These are phyloP conservation scores for Paratilapia polleni DNA, from an alignment of 2,113 vertebrate species.

Conservation along the genomic window DNA sequence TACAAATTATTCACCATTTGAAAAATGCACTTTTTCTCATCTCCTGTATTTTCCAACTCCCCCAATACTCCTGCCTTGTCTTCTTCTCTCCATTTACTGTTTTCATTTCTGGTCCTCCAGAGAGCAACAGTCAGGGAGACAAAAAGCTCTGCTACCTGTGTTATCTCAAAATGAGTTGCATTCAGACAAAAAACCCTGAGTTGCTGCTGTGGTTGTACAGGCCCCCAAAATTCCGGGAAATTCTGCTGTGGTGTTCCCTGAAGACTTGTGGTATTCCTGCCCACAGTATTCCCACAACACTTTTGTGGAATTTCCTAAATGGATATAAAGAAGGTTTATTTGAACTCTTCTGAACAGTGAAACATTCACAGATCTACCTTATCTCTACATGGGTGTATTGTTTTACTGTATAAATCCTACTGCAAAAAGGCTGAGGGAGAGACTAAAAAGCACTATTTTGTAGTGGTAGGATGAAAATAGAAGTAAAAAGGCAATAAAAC, in stretches of 20 bases:
- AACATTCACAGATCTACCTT: constrained; percentile 57
- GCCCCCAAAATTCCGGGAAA: constrained; percentile 71
- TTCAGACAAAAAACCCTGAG: constrained; percentile 24
- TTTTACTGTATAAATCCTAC: constrained; percentile 55
- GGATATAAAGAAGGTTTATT: constrained; percentile 76
- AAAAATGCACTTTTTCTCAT: constrained; percentile 67
- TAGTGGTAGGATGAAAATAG: constrained; percentile 33
- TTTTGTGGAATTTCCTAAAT: constrained; percentile 75
- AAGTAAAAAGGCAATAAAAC: constrained; percentile 46
- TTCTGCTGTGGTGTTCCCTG: constrained; percentile 66
- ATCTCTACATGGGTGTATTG: constrained; percentile 46
- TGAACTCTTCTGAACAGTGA: constrained; percentile 65
- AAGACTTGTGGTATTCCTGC: constrained; percentile 77
- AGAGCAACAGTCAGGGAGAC: constrained; percentile 56
- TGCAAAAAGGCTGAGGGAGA: constrained; percentile 29
- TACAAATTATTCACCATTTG: constrained; percentile 81
- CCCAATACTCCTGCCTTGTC: constrained; percentile 9
- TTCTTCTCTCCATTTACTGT: constrained; percentile 60
- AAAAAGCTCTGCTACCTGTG: constrained; percentile 75
- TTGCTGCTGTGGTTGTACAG: constrained; percentile 64
- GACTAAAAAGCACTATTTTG: constrained; percentile 24
- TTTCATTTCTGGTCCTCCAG: constrained; percentile 66
- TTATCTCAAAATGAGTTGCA: constrained; percentile 72
- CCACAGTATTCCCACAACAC: constrained; percentile 62
- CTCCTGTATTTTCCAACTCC: constrained; percentile 32